A percentile compares a stretch with the other conserved stretches of the same genome.
Evolutionary conservation across 2,888 invertebrate genomes (phyloP).

Genomic region (Heliconius charithonia): DNA sequence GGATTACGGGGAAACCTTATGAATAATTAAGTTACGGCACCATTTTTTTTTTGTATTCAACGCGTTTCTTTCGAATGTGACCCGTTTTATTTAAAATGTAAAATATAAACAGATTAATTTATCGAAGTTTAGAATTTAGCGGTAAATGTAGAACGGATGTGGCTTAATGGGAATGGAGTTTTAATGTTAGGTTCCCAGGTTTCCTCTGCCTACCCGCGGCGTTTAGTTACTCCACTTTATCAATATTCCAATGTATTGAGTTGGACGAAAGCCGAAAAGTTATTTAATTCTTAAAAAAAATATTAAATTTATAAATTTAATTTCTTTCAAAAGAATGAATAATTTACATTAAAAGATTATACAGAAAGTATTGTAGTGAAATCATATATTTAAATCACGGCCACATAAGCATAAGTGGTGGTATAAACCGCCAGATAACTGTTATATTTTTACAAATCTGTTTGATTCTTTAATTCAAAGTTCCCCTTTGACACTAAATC

Average conservation of each 20-base stretch:
- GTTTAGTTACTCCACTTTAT: no score
- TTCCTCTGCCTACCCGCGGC: no score
- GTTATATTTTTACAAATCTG: slow-evolving; percentile 13
- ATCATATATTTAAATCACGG: not conserved
- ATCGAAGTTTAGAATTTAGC: no score
- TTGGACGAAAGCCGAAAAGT: not conserved
- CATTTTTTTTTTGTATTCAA: slow-evolving; percentile 64
- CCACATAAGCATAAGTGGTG: not conserved
- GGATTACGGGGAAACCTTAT: slow-evolving; percentile 74
- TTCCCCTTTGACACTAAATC: slow-evolving; percentile 26
- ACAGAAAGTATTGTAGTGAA: no score
- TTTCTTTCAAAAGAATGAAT: no score
- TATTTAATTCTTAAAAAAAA: no score
- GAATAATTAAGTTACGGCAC: slow-evolving; percentile 78
- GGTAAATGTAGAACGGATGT: no score
- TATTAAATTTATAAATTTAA: no score
- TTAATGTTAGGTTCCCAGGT: no score
- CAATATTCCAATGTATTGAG: not conserved
- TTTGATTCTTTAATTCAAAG: slow-evolving; percentile 31
- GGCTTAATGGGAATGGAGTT: no score
- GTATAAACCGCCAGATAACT: no score
- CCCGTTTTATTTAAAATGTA: slow-evolving; percentile 63
- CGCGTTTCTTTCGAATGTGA: slow-evolving; percentile 53
- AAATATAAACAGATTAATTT: slow-evolving; percentile 52
- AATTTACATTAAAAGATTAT: no score